phyloP scores from a whole-genome alignment of 2,888 invertebrate species.

The Pollenia griseotomentosa region DNA sequence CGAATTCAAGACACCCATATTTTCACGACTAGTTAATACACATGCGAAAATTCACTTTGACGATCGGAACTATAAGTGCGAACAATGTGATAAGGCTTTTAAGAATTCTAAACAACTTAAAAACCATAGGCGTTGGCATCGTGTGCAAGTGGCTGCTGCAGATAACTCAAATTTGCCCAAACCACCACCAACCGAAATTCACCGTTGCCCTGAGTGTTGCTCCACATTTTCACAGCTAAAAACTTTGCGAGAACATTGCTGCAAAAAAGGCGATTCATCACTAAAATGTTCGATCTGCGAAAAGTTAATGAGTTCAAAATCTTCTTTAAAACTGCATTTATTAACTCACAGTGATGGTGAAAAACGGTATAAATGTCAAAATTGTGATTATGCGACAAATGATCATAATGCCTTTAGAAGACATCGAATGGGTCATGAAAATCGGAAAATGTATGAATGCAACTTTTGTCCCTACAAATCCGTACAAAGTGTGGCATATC shows the following conservation, averaged over 20 bases:
- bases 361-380: constrained; percentile 89
- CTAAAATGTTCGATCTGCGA: constrained; percentile 85
- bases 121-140: constrained; percentile 89
- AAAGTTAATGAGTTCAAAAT: constrained; percentile 83
- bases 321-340: constrained; percentile 86
- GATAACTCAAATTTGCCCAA: constrained; percentile 50
- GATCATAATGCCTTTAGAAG: constrained; percentile 93
- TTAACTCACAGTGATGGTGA: constrained; percentile 78
- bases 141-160: constrained; percentile 76
- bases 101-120: constrained; percentile 92
- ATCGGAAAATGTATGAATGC: constrained; percentile 90
- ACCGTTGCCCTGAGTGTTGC: constrained; percentile 84
- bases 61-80: constrained; percentile 86
- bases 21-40: constrained; percentile 89
- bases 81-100: constrained; percentile 90
- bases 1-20: constrained; percentile 89
- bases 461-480: constrained; percentile 91
- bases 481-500: constrained; percentile 92
- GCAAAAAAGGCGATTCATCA: constrained; percentile 83
- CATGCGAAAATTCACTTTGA: constrained; percentile 91
- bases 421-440: constrained; percentile 90
- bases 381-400: constrained; percentile 89
- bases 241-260: constrained; percentile 85
- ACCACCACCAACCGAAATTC: constrained; percentile 71
- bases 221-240: constrained; percentile 81